A percentile compares a stretch with the other conserved stretches of the same genome.
Evolutionary conservation across 2,888 invertebrate genomes (phyloP).

Genomic region (Camptogramma bilineatum): DNA sequence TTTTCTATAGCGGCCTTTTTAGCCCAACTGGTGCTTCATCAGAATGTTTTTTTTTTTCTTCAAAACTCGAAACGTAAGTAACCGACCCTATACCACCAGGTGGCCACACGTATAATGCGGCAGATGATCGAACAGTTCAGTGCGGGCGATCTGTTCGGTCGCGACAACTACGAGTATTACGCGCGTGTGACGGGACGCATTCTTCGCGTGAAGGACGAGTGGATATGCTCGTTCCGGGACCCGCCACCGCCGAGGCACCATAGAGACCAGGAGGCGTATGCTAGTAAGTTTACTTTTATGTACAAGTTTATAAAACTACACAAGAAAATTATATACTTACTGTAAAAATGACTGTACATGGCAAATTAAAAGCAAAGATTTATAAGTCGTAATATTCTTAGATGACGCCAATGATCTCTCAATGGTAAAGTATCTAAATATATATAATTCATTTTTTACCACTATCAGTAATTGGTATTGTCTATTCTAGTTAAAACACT

Average conservation of each 20-base stretch:
- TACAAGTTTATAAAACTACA: too few relatives aligned
- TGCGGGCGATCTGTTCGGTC: constrained; percentile 96
- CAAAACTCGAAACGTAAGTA: not conserved
- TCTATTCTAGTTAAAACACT: constrained; percentile 11
- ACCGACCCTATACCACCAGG: constrained; percentile 76
- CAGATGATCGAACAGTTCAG: constrained; percentile 99
- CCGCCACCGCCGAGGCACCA: constrained; percentile 89
- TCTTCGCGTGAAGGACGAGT: constrained; percentile 96
- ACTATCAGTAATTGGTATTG: constrained; percentile 15
- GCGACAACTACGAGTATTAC: constrained; percentile 97
- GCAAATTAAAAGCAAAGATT: too few relatives aligned
- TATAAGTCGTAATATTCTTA: not conserved
- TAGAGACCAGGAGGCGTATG: constrained; percentile 88
- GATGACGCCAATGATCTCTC: not conserved
- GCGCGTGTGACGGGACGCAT: constrained; percentile 97
- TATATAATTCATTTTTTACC: not conserved
- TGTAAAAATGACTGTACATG: too few relatives aligned
- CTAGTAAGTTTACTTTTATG: constrained; percentile 77
- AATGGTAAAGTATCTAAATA: not conserved
- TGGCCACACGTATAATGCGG: constrained; percentile 98
- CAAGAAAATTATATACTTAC: too few relatives aligned
- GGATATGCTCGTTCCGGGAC: constrained; percentile 97
- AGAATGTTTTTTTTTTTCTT: not conserved
- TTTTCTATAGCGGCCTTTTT: too few relatives aligned
- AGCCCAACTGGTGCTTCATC: too few relatives aligned